Percentiles rank a stretch among this genome's conserved stretches.
Conservation (phyloP, 1,140 invertebrate genomes). For the Drosophila punjabiensis region DNA sequence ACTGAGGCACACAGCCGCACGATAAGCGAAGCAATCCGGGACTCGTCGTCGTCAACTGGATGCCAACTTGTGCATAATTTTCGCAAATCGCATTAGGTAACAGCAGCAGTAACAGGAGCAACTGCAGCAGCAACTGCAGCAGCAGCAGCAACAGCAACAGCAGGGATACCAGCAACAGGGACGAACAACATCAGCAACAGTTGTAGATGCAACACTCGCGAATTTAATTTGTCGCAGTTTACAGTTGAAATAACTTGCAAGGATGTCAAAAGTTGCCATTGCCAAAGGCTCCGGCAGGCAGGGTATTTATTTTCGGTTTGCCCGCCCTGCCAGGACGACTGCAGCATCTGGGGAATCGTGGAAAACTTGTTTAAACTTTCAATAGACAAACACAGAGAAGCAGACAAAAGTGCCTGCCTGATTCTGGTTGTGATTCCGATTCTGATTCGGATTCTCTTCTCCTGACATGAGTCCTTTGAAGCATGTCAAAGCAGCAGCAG, state of each 20-base stretch:
- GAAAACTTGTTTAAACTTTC: constrained; percentile 80
- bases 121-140: constrained; percentile 33
- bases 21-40: constrained; percentile 73
- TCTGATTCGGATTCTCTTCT: constrained; percentile 29
- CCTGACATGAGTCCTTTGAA: constrained; percentile 74
- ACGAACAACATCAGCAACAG: constrained; percentile 37
- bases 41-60: constrained; percentile 30
- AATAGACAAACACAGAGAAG: constrained; percentile 64
- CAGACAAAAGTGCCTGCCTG: constrained; percentile 68
- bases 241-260: constrained; percentile 76
- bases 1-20: constrained; percentile 41
- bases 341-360: constrained; percentile 33
- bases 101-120: constrained; percentile 46
- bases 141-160: constrained; percentile 27
- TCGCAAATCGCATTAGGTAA: constrained; percentile 71
- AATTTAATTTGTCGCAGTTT: constrained; percentile 82
- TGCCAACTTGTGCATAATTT: constrained; percentile 76
- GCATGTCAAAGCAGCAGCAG: constrained; percentile 74
- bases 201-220: constrained; percentile 55
- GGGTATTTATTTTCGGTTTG: constrained; percentile 49
- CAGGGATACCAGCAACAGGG: constrained; percentile 28
- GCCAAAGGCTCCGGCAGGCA: constrained; percentile 35
- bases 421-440: constrained; percentile 27
- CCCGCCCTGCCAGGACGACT: constrained; percentile 21
- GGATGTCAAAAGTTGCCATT: constrained; percentile 54